phyloP scores from a whole-genome alignment of 2,797 vertebrate genomes.

The Notoglanidium macrostoma region DNA sequence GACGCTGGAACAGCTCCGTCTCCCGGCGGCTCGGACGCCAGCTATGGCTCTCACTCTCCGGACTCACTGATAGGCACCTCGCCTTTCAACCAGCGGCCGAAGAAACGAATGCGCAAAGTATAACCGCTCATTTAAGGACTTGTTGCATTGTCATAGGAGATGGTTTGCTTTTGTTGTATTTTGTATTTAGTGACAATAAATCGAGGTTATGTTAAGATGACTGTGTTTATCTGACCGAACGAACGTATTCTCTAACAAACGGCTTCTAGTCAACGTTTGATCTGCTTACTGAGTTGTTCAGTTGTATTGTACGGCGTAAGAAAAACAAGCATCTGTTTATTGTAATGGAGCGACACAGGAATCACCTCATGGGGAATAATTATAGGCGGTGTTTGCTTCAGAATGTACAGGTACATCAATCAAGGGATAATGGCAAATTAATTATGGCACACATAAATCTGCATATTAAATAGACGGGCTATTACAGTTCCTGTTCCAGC shows the following conservation, averaged over 20 bases:
- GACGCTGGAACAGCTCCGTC: slow-evolving; percentile 89
- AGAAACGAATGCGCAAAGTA: slow-evolving; percentile 91
- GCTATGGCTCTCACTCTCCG: slow-evolving; percentile 90
- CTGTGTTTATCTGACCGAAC: background rate
- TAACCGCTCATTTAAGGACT: slow-evolving; percentile 63
- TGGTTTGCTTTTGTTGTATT: slow-evolving; percentile 8
- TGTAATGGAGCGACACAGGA: slow-evolving; percentile 67
- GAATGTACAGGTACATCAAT: slow-evolving; percentile 67
- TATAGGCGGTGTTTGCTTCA: slow-evolving; percentile 68
- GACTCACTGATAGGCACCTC: slow-evolving; percentile 93
- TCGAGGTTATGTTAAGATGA: background rate
- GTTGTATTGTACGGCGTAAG: slow-evolving; percentile 38
- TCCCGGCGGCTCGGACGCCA: slow-evolving; percentile 88
- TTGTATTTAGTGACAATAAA: slow-evolving; percentile 3
- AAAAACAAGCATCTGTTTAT: slow-evolving; percentile 74
- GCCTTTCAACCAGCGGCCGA: slow-evolving; percentile 93
- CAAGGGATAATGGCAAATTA: slow-evolving; percentile 74
- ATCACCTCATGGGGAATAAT: slow-evolving; percentile 71
- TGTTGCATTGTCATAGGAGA: too few relatives aligned
- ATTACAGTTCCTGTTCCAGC: slow-evolving; percentile 51
- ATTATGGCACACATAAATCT: slow-evolving; percentile 71
- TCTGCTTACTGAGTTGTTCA: slow-evolving; percentile 57
- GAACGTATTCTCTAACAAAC: slow-evolving; percentile 5
- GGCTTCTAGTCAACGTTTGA: slow-evolving; percentile 30
- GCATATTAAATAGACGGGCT: slow-evolving; percentile 64